phyloP scores from a whole-genome alignment of 2,797 vertebrate species.

The Characodon lateralis region DNA sequence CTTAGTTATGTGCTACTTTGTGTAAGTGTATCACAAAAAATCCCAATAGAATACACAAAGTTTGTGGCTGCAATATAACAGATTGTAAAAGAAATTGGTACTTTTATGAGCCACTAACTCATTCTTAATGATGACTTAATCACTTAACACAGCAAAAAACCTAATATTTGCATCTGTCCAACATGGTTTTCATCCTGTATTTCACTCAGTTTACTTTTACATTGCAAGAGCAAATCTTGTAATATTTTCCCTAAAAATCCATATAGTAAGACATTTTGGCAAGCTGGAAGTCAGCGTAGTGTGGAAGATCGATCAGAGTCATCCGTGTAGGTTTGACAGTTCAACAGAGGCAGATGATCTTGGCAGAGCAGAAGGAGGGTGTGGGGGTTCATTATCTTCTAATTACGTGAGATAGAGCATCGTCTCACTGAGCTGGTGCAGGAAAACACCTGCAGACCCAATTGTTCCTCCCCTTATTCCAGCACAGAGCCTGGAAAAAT shows the following conservation, averaged over 20 bases:
- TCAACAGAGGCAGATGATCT: slow-evolving; percentile 64
- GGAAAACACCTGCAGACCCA: slow-evolving; percentile 70
- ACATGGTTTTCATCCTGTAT: slow-evolving; percentile 19
- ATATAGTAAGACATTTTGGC: slow-evolving; percentile 46
- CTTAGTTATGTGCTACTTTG: background rate
- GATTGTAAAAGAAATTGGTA: background rate
- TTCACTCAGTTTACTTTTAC: slow-evolving; percentile 33
- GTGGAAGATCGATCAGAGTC: slow-evolving; percentile 58
- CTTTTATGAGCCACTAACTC: background rate
- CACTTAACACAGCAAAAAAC: background rate
- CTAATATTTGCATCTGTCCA: background rate
- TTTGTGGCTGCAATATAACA: background rate
- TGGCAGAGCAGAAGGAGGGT: slow-evolving; percentile 38
- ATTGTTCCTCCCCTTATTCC: slow-evolving; percentile 46
- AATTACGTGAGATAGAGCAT: slow-evolving; percentile 69
- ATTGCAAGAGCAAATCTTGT: slow-evolving; percentile 13
- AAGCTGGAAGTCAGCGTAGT: slow-evolving; percentile 48
- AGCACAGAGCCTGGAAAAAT: slow-evolving; percentile 44
- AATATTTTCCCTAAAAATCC: slow-evolving; percentile 23
- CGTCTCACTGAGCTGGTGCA: slow-evolving; percentile 56
- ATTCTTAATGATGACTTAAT: background rate
- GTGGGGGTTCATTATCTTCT: slow-evolving; percentile 70
- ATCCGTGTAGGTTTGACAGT: slow-evolving; percentile 62
- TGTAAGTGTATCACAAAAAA: too few relatives aligned
- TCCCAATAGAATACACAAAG: background rate